These are phyloP conservation scores for Muntiacus muntjak DNA, from an alignment of 2,113 vertebrate genomes.

Conservation along the genomic window DNA sequence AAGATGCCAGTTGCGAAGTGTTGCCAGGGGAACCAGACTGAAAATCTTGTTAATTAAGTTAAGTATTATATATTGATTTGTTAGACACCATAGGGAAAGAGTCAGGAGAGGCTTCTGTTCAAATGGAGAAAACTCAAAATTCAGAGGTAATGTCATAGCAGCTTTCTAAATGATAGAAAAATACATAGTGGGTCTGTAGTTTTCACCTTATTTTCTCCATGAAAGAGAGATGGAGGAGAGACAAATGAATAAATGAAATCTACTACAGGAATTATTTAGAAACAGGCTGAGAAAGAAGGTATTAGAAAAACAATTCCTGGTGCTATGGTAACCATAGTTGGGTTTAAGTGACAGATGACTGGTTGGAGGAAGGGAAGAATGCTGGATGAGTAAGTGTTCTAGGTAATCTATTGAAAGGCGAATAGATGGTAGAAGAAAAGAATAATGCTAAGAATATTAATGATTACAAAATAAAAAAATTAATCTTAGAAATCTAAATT, in stretches of 20 bases:
- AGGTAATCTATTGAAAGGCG: neutral
- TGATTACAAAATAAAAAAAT: neutral
- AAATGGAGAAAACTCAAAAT: conserved; percentile 29
- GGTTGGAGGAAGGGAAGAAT: neutral
- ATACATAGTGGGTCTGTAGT: neutral
- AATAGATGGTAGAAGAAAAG: neutral
- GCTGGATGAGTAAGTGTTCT: neutral
- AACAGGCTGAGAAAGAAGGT: neutral
- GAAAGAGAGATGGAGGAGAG: neutral
- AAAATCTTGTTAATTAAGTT: conserved; percentile 49
- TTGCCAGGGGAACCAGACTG: conserved; percentile 29
- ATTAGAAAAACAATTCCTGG: neutral
- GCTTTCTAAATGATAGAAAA: neutral
- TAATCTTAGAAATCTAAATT: neutral
- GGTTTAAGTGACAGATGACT: neutral
- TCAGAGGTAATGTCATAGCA: neutral
- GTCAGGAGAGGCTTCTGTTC: neutral
- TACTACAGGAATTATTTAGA: neutral
- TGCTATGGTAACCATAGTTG: neutral
- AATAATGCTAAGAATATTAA: neutral
- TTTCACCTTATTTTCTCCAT: neutral
- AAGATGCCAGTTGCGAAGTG: neutral
- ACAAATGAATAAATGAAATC: neutral
- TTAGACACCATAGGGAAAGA: conserved; percentile 1
- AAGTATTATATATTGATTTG: conserved; percentile 31